phyloP scores from a whole-genome alignment of 2,113 vertebrate species.

The Raja brachyura region DNA sequence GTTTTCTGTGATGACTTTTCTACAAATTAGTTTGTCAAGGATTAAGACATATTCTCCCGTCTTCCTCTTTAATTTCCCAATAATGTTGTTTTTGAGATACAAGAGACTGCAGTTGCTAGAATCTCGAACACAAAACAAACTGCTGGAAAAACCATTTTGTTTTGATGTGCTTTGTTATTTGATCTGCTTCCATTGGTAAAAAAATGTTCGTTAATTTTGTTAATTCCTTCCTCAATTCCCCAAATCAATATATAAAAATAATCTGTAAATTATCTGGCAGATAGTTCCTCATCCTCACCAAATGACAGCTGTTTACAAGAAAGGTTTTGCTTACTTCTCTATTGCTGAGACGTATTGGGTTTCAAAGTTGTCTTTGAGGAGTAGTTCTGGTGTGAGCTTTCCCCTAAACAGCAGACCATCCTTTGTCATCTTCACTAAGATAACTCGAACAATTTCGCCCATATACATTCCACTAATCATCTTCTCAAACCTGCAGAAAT shows the following conservation, averaged over 20 bases:
- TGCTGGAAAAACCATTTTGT: no score
- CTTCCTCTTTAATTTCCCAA: background rate
- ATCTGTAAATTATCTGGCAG: background rate
- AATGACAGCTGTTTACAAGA: no score
- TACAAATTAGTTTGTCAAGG: background rate
- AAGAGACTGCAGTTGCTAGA: no score
- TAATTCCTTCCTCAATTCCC: no score
- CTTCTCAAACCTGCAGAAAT: slow-evolving; percentile 79
- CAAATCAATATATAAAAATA: background rate
- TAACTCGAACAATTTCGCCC: slow-evolving; percentile 89
- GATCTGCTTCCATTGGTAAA: no score
- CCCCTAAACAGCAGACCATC: slow-evolving; percentile 76
- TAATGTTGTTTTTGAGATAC: background rate
- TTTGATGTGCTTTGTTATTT: no score
- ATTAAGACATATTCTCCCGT: background rate
- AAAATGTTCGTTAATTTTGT: no score
- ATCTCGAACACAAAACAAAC: no score
- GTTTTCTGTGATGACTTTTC: background rate
- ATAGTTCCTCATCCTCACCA: background rate
- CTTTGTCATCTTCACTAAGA: slow-evolving; percentile 90
- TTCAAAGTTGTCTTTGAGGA: slow-evolving; percentile 71
- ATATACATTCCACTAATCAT: slow-evolving; percentile 98
- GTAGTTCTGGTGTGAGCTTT: slow-evolving; percentile 64
- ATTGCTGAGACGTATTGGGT: slow-evolving; percentile 79
- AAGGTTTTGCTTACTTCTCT: slow-evolving; percentile 64